Base-by-base conservation (phyloP, 2,797 vertebrate species). In the Percopsis omiscomaycus region DNA sequence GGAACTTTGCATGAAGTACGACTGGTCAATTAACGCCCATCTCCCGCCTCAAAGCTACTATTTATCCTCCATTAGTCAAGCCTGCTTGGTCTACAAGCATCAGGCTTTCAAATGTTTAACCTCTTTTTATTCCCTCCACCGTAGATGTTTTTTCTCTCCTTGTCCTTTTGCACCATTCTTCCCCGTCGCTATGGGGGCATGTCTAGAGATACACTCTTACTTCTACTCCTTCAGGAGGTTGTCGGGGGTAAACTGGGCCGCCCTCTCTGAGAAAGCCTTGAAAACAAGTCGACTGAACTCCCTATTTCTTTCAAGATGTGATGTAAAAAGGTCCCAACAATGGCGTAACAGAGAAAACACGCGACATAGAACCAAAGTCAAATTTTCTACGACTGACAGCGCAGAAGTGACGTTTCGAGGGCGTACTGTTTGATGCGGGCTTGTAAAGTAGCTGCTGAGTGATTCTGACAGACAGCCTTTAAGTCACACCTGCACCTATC, bases 41-140 rank as follows among this genome's bases (percentile, higher is more conserved):
- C 45, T 22, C 22, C 22, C 22, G 22, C 22, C 22, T 22, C 22
- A 22, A 48, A 73, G 73, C 74, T 72, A 64, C 56, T 68, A 74
- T 80, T 85, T 81, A 69, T 79, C 62, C 66, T 74, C 49, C 64
- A 82, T 87, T 85, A 86, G 85, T 84, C 81, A 83, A 57, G 82
- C 47, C 69, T 74, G 71, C 29, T 86, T 73, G 73, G 75, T 53
- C 69, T 8, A 37, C 56, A 32, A 15, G 68, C 30, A 71, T 14
- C 16, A 49, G 60, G 72, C 75, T 71, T 83, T 84, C 66, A 74
- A 55, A 62, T 71, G 53, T 60, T 59, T 60, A 50, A 32, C 11
- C 47, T 63, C 55, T 16, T 22, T 46, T 57, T 68, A 10, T 28
- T 56, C 28, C 50, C 3, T 49, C 0, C 52, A 13, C 27, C 12